phyloP scores from a whole-genome alignment of 1,140 invertebrate genomes.

The Conus ventricosus region DNA sequence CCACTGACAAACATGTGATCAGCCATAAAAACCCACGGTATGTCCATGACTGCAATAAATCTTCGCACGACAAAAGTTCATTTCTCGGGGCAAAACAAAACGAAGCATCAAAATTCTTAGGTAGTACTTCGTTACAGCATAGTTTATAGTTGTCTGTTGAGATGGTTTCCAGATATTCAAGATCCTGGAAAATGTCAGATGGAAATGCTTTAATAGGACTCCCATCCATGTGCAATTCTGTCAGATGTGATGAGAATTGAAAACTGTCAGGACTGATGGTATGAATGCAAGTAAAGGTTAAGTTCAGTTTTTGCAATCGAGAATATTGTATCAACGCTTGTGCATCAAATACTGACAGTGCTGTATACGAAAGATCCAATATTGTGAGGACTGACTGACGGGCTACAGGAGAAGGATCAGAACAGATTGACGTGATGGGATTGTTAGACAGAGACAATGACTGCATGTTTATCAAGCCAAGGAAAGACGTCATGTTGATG shows the following conservation, averaged over 20 bases:
- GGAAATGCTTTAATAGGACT: conserved; percentile 29
- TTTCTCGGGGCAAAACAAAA: conserved; percentile 46
- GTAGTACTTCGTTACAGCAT: conserved; percentile 43
- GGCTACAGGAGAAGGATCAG: background rate
- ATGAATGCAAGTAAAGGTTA: background rate
- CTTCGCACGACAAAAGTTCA: conserved; percentile 52
- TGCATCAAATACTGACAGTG: background rate
- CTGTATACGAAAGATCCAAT: background rate
- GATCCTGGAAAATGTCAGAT: conserved; percentile 21
- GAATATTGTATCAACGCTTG: background rate
- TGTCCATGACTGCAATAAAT: conserved; percentile 43
- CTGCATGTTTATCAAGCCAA: background rate
- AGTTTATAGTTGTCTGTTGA: conserved; percentile 46
- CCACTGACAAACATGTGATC: conserved; percentile 39
- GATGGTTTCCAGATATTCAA: background rate
- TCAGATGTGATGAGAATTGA: background rate
- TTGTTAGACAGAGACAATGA: background rate
- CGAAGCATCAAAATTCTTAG: background rate
- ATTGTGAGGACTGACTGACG: background rate
- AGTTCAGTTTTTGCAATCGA: conserved; percentile 13
- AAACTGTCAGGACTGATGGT: conserved; percentile 23
- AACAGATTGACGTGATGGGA: background rate
- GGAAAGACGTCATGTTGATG: background rate
- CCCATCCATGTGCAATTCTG: conserved; percentile 17
- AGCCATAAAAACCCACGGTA: conserved; percentile 52